Evolutionary conservation across 2,888 invertebrate genomes (phyloP), one percentile per base, ranked within the genome.

Genomic region (Romanomermis culicivorax): DNA sequence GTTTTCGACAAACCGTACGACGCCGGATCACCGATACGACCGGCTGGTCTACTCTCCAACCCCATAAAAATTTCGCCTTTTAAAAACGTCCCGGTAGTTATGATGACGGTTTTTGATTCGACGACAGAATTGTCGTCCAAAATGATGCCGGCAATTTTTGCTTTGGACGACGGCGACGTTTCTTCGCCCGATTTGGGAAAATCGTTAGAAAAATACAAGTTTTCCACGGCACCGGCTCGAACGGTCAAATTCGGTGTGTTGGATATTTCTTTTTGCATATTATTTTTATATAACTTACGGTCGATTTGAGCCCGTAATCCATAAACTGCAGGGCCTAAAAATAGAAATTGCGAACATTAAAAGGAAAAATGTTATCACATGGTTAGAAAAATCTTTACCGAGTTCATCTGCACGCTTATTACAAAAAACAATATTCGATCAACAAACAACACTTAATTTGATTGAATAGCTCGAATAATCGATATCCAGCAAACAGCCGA

Each of bases 221-320:
- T 83, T 68, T 86, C 84, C 0, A 88, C 86, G 2, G 82, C 74
- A 0, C 78, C 77, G 64, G 79, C 81, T 42, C 76, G 63, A 51
- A 87, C 75, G 52, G 79, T 74, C 51, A 88, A 71, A 68, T 81
- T 61, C 27, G 61, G 60, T 2, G 63, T 64, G 0, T 55, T 4
- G 7, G 20, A n/a, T 25, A 86, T 69, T 67, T 82, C 81, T 3
- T 73, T 67, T 67, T 87, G 86, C 50, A 88, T 72, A 60, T 82
- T 75, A 57, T 73, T 70, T 66, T 82, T 85, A 69, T 86, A 88
- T 14, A 87, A 72, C 52, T 73, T 70, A 20, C 87, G 74, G 69
- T 88, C 87, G 58, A 88, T 86, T 74, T 87, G 86, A 4, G 87
- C 86, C 57, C 87, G 71, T 3, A 80, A 78, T 3, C 87, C 87